Evolutionary conservation across 2,888 invertebrate species (phyloP).

Genomic region (Cenopis cana): DNA sequence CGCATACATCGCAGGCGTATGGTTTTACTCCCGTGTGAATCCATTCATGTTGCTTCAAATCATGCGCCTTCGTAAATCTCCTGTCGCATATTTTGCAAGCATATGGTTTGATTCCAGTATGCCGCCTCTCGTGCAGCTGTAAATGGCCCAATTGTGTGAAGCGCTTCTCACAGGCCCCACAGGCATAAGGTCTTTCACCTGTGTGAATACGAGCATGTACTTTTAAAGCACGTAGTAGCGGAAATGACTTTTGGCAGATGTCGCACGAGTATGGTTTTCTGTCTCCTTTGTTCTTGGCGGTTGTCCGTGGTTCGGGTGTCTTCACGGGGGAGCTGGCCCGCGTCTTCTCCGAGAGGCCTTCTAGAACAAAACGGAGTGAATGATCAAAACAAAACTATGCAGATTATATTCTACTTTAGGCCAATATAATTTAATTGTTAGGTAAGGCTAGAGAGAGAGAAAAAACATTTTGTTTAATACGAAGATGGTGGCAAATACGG

Average conservation of each 20-base stretch:
- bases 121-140: background rate
- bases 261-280: background rate
- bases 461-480: too few relatives aligned
- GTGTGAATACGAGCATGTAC: background rate
- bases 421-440: too few relatives aligned
- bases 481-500: too few relatives aligned
- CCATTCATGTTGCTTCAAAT: background rate
- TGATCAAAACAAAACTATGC: too few relatives aligned
- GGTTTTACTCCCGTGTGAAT: background rate
- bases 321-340: too few relatives aligned
- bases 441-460: too few relatives aligned
- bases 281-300: background rate
- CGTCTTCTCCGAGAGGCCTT: too few relatives aligned
- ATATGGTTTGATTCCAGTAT: constrained; percentile 1
- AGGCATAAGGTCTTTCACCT: background rate
- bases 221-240: background rate
- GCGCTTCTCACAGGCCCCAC: background rate
- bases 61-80: background rate
- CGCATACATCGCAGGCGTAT: background rate
- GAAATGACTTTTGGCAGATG: background rate
- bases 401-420: too few relatives aligned
- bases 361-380: too few relatives aligned
- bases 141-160: background rate
- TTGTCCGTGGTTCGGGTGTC: background rate
- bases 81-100: background rate